Base-by-base conservation (phyloP, 2,797 vertebrate genomes). In the Oryzias dopingdopingensis region DNA sequence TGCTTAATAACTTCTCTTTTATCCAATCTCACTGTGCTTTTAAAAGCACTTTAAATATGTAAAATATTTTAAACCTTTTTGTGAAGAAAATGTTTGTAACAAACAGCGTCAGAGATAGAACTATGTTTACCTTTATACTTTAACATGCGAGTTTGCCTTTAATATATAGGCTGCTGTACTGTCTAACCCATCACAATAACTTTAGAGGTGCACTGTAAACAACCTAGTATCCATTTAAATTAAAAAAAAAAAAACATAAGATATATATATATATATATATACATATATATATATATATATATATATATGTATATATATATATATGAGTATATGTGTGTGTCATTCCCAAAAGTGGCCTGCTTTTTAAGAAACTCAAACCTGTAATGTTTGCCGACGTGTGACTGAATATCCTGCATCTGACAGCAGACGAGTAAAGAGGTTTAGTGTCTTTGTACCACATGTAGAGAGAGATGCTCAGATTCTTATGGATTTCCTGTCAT, bases 41-140 rank as follows among this genome's bases (percentile, higher is more conserved):
- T 42, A 5, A 52, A 65, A 63, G 48, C 48, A 48, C 65, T 60
- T 53, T 14, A 56, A 70, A 74, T 64, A 20, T 61, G 68, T 71
- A 47, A 47, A 42, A 55, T 59, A 17, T 74, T 67, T 29, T 15
- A 51, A 42, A 55, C 70, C 20, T 13, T 24, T 55, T 2, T 67
- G 15, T 50, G 45, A 44, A 17, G 23, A 62, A 52, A 37, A 41
- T 41, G 12, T 62, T 45, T 66, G n/a, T 49, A 46, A 40, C 24
- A 62, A 48, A 54, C 53, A 61, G 29, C 57, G 56, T 71, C 22
- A 40, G 67, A 18, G 55, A 67, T 79, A 79, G 61, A 72, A 18
- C 58, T 65, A 7, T 65, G 23, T 72, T 73, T 59, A 71, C 26
- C 63, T 67, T 74, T 81, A 58, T 78, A 22, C 77, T 81, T 80